phyloP scores from a whole-genome alignment of 2,113 vertebrate species.

The Misgurnus mizolepis region DNA sequence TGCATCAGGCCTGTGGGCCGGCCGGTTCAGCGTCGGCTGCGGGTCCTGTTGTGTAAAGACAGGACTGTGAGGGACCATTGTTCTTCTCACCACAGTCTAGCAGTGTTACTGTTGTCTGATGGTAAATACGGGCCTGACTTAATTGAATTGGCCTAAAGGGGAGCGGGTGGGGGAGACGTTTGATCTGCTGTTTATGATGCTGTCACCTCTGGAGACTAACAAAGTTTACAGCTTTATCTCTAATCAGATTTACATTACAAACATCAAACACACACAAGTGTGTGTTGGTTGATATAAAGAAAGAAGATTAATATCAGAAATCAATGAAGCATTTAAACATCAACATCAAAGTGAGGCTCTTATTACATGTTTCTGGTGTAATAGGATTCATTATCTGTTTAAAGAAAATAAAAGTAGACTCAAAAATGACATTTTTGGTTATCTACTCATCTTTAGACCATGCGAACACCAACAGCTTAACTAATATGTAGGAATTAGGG shows the following conservation, averaged over 20 bases:
- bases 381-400: no score
- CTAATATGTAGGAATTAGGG: no score
- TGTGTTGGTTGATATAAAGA: slow-evolving; percentile 2
- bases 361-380: no score
- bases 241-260: slow-evolving; percentile 49
- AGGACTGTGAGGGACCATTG: slow-evolving; percentile 54
- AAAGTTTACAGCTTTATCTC: slow-evolving; percentile 54
- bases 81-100: slow-evolving; percentile 51
- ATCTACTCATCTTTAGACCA: no score
- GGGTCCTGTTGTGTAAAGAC: slow-evolving; percentile 44
- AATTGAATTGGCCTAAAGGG: slow-evolving; percentile 49
- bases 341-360: no score
- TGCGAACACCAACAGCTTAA: no score
- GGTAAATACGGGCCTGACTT: slow-evolving; percentile 57
- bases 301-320: no score
- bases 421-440: no score
- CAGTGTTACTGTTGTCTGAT: slow-evolving; percentile 52
- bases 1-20: slow-evolving; percentile 17
- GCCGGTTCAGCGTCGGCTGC: slow-evolving; percentile 24
- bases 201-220: slow-evolving; percentile 44
- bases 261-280: slow-evolving; percentile 38
- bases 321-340: no score
- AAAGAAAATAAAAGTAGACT: no score
- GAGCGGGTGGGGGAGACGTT: slow-evolving; percentile 18
- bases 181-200: slow-evolving; percentile 35